phyloP scores from a whole-genome alignment of 2,113 vertebrate genomes.

The Salvelinus fontinalis region DNA sequence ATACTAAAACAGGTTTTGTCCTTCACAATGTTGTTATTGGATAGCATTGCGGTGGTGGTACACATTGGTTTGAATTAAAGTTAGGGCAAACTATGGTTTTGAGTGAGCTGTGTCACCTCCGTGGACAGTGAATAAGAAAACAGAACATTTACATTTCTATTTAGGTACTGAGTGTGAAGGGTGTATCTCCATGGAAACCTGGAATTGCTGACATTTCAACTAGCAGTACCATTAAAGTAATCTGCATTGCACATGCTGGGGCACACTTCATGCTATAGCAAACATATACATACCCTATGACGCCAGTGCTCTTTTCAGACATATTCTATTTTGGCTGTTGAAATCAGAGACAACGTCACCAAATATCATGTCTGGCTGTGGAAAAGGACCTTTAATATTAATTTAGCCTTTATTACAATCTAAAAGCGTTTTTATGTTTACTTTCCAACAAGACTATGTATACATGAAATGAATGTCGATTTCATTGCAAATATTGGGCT shows the following conservation, averaged over 20 bases:
- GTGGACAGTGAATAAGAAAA: conserved; percentile 18
- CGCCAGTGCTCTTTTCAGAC: not conserved
- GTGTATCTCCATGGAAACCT: conserved; percentile 74
- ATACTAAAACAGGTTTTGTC: no score
- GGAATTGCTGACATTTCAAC: conserved; percentile 66
- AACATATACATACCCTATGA: not conserved
- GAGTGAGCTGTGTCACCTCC: not conserved
- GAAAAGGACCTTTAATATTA: not conserved
- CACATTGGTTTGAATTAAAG: no score
- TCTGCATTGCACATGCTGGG: conserved; percentile 53
- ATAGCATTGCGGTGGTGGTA: no score
- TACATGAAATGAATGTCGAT: not conserved
- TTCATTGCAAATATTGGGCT: not conserved
- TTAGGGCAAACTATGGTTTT: no score
- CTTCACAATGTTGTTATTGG: no score
- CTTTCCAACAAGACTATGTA: not conserved
- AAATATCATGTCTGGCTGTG: not conserved
- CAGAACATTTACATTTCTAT: conserved; percentile 35
- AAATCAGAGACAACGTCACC: not conserved
- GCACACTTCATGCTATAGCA: conserved; percentile 28
- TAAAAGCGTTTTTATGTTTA: no score
- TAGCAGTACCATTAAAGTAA: conserved; percentile 46
- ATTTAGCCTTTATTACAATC: not conserved
- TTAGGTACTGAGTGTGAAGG: conserved; percentile 46
- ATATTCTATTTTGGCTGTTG: not conserved